These are phyloP conservation scores for Athetis lepigone DNA, from an alignment of 2,888 invertebrate species.

Conservation along the genomic window DNA sequence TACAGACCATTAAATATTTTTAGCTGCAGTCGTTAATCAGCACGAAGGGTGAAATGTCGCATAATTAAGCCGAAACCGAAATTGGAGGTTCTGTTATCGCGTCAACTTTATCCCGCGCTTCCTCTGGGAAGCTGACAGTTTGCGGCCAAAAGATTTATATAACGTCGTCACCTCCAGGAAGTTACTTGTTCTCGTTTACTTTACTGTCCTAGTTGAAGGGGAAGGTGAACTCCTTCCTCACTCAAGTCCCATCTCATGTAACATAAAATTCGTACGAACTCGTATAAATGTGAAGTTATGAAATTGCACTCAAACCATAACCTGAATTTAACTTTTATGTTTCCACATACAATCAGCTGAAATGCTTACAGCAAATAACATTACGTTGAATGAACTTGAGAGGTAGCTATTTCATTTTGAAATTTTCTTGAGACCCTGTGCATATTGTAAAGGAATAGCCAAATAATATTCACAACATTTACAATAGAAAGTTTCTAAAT, in stretches of 20 bases:
- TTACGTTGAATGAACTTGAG: slow-evolving; percentile 16
- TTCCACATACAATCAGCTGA: slow-evolving; percentile 34
- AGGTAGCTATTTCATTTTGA: slow-evolving; percentile 20
- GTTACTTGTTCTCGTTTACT: slow-evolving; percentile 18
- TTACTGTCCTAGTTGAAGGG: slow-evolving; percentile 22
- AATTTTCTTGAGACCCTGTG: slow-evolving; percentile 24
- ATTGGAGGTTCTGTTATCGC: slow-evolving; percentile 29
- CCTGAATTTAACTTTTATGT: slow-evolving; percentile 40
- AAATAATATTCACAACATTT: neutral
- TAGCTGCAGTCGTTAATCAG: slow-evolving; percentile 37
- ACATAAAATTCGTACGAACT: slow-evolving; percentile 39
- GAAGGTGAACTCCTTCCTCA: slow-evolving; percentile 1
- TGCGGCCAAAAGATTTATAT: slow-evolving; percentile 50
- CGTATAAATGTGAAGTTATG: slow-evolving; percentile 36
- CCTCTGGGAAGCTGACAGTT: slow-evolving; percentile 12
- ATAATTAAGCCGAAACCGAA: slow-evolving; percentile 41
- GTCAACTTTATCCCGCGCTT: slow-evolving; percentile 26
- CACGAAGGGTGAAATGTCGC: slow-evolving; percentile 19
- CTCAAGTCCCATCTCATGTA: neutral
- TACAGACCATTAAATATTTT: slow-evolving; percentile 29
- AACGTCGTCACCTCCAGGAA: slow-evolving; percentile 22
- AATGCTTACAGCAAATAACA: slow-evolving; percentile 38
- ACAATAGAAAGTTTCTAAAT: slow-evolving; percentile 29
- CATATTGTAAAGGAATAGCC: slow-evolving; percentile 13
- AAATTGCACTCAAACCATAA: slow-evolving; percentile 41